Evolutionary conservation across 2,113 vertebrate species (phyloP), one percentile per base, ranked within the genome.

Genomic region (Ceuthmochares aereus): DNA sequence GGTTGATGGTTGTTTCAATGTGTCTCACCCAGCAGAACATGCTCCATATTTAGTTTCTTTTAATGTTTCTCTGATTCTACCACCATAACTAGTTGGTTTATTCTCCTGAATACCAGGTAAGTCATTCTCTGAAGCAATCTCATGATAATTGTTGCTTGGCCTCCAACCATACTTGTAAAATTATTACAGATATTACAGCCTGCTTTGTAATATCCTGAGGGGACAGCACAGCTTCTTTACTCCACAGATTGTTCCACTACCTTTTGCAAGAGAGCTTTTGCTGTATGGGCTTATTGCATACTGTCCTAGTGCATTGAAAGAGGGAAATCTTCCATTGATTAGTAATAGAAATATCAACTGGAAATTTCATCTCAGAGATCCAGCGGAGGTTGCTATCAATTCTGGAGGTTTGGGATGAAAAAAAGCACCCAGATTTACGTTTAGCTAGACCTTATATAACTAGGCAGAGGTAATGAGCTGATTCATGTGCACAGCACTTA

Each of bases 401-500:
- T 68, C 77, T 70, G 30, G 73, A 68, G 54, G 54, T 58, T 58
- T 94, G 62, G 76, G 91, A 77, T 63, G 52, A 81, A 52, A 76
- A 49, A 40, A 78, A 84, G 66, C 34, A 81, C 79, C 25, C 52
- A 84, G 80, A 81, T 92, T 83, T 89, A 51, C 8, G 4, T 89
- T 92, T 95, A 84, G 73, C 64, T 59, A 43, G 64, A 56, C 54
- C 60, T 86, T 25, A 5, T 63, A 37, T 10, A 81, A 54, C 47
- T 72, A 55, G 54, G 62, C 80, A 89, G 87, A 86, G 63, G 54
- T 92, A 94, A 91, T 80, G 77, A 88, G 81, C 51, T 95, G 64
- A 84, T 82, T 92, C 70, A 83, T 75, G 72, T 80, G 75, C 47
- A 52, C 1, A 4, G 70, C 70, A 85, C 89, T 92, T 91, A 87